Base-by-base conservation (phyloP, 2,797 vertebrate genomes). In the Dallia pectoralis region DNA sequence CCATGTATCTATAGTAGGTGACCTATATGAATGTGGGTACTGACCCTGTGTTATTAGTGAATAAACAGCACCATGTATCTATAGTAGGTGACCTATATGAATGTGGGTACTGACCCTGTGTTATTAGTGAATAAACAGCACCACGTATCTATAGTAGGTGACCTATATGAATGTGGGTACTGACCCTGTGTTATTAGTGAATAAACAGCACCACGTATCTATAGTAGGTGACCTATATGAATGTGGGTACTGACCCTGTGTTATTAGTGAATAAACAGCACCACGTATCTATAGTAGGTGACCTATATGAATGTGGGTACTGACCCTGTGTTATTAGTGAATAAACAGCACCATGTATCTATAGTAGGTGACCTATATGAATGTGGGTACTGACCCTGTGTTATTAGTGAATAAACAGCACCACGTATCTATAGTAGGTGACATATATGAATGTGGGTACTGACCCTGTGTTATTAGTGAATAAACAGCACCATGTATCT, bases 21-120 rank as follows among this genome's bases (percentile, higher is more conserved):
- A 73, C 40, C 15, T 70, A 25, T 62, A 53, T 74, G 73, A 67
- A 65, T 59, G 27, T 72, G 22, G 32, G 63, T 72, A 27, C n/a
- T 44, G 68, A 79, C 56, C 67, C 36, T n/a, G 18, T 27, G 18
- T 44, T 1, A 2, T 30, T 73, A 27, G 65, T 14, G n/a, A 72
- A 51, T 75, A 74, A 25, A 63, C 11, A 0, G 75, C 78, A 70
- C 16, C 25, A 40, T 40, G 14, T 15, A 44, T 4, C 44, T 0
- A 1, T 40, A 22, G 51, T 19, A 19, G 12, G 4, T 51, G 22
- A 73, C 40, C 15, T 70, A 25, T 62, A 53, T 74, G 73, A 67
- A 65, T 59, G 27, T 72, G 22, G 32, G 63, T 72, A 27, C n/a
- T 44, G 68, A 79, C 56, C 67, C 36, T n/a, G 18, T 27, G 18